These are phyloP conservation scores for Mactra quadrangularis DNA, from an alignment of 1,140 invertebrate genomes.

Conservation along the genomic window DNA sequence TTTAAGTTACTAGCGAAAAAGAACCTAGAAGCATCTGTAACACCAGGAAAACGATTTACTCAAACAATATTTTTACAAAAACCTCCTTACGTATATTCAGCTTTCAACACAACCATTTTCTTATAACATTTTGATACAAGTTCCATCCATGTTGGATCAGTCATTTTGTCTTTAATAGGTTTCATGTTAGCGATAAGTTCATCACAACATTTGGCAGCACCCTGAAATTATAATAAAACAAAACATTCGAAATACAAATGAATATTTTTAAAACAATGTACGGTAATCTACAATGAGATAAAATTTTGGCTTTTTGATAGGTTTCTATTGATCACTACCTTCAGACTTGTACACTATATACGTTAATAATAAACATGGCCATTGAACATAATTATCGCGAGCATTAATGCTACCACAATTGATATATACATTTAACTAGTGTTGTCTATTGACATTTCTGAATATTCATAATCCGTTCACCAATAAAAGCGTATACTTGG, in stretches of 20 bases:
- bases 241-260: not conserved
- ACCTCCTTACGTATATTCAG: conserved; percentile 59
- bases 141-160: conserved; percentile 63
- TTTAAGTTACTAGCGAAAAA: no score
- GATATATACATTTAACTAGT: no score
- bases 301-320: not conserved
- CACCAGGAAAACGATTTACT: no score
- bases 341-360: no score
- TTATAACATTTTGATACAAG: conserved; percentile 50
- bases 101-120: conserved; percentile 56
- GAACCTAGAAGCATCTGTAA: no score
- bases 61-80: not conserved
- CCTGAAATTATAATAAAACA: conserved; percentile 54
- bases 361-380: no score
- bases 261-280: not conserved
- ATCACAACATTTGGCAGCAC: conserved; percentile 66
- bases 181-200: conserved; percentile 66
- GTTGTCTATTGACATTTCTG: no score
- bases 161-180: conserved; percentile 66
- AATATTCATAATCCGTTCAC: no score
- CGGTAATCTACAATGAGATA: not conserved
- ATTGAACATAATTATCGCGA: no score
- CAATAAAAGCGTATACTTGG: not conserved
- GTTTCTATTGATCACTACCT: not conserved
- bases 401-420: no score